Percentiles rank a stretch among this genome's conserved stretches.
phyloP scores from a whole-genome alignment of 2,888 invertebrate species.

The Glomeris marginata region DNA sequence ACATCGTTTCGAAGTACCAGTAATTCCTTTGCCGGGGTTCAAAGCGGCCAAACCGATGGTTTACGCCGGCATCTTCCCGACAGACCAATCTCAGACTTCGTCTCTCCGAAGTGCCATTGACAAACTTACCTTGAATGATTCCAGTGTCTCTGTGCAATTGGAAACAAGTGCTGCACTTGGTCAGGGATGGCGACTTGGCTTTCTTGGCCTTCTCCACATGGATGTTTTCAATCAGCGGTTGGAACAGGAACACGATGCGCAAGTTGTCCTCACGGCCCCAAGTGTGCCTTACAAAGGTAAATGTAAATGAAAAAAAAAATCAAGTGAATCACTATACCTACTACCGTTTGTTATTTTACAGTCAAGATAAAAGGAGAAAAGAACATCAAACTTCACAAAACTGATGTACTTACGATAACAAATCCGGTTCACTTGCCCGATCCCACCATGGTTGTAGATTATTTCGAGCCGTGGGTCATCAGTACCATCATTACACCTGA shows the following conservation, averaged over 20 bases:
- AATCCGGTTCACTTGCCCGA: constrained; percentile 30
- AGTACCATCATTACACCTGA: constrained; percentile 79
- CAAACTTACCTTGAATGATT: constrained; percentile 84
- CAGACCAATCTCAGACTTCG: constrained; percentile 70
- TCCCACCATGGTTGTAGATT: constrained; percentile 49
- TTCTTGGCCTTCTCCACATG: constrained; percentile 37
- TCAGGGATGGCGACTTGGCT: constrained; percentile 36
- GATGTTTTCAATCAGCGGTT: constrained; percentile 37
- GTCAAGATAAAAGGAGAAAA: constrained; percentile 59
- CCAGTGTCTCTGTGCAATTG: constrained; percentile 62
- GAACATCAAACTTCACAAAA: constrained; percentile 28
- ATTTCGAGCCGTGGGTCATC: constrained; percentile 70
- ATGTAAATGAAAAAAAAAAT: too few species aligned
- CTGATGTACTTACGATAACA: constrained; percentile 31
- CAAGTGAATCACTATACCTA: not conserved
- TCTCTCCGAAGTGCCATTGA: constrained; percentile 66
- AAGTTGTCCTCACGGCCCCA: constrained; percentile 37
- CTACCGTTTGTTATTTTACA: constrained; percentile 20
- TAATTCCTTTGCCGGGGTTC: constrained; percentile 48
- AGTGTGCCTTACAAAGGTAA: constrained; percentile 38
- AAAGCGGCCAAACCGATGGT: constrained; percentile 57
- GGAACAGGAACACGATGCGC: constrained; percentile 36
- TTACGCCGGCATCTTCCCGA: constrained; percentile 78
- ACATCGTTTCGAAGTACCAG: constrained; percentile 36
- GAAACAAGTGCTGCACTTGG: constrained; percentile 51